phyloP scores from a whole-genome alignment of 2,888 invertebrate species.

The Archaeoteleia sp. region DNA sequence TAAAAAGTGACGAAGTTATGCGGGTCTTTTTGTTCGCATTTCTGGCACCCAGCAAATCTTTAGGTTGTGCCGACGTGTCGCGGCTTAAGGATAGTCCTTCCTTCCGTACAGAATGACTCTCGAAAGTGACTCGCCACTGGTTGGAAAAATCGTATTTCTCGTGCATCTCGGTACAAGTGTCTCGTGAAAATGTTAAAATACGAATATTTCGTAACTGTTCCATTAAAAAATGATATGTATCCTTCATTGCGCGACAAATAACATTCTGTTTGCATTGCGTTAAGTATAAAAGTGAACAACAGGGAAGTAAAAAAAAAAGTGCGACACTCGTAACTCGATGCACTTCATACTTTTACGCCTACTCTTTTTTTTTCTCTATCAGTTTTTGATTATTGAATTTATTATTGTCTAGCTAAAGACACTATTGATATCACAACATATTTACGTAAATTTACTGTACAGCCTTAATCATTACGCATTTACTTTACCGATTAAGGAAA shows the following conservation, averaged over 20 bases:
- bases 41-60: conserved; percentile 27
- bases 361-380: no score
- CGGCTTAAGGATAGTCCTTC: conserved; percentile 35
- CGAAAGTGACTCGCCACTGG: conserved; percentile 38
- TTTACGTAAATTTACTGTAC: no score
- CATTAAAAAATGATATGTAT: conserved; percentile 48
- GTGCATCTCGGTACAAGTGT: conserved; percentile 3
- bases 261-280: neutral
- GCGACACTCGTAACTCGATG: conserved; percentile 1
- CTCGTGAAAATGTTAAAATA: neutral
- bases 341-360: neutral
- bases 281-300: neutral
- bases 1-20: conserved; percentile 5
- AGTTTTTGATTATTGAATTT: no score
- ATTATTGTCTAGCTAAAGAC: no score
- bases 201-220: neutral
- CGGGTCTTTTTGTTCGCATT: conserved; percentile 7
- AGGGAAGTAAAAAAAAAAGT: neutral
- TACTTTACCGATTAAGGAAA: no score
- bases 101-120: conserved; percentile 29
- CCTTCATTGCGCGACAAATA: conserved; percentile 6
- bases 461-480: no score
- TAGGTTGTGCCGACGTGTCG: conserved; percentile 25
- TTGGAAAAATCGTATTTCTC: neutral
- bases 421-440: no score